A percentile compares a stretch with the other conserved stretches of the same genome.
These are phyloP conservation scores for Willisornis vidua DNA, from an alignment of 2,113 vertebrate genomes.

Conservation along the genomic window DNA sequence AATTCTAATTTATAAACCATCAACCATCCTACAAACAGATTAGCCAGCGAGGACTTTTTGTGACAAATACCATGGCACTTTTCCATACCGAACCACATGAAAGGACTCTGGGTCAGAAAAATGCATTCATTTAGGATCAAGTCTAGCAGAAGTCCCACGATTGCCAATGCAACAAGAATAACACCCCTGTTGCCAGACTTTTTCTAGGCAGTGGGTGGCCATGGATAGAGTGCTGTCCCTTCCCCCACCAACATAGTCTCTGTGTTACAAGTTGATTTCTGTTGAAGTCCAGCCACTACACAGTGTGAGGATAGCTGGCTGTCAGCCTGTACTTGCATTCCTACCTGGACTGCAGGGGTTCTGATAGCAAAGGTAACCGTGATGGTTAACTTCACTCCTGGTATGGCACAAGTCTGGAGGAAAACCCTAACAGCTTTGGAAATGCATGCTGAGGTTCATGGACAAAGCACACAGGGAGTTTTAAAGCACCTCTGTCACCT, in stretches of 20 bases:
- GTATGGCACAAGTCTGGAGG: neutral
- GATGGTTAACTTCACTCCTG: slow-evolving; percentile 40
- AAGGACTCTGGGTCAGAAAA: slow-evolving; percentile 65
- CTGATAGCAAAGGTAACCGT: slow-evolving; percentile 15
- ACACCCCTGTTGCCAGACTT: slow-evolving; percentile 70
- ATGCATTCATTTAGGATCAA: slow-evolving; percentile 74
- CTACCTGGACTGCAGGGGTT: slow-evolving; percentile 14
- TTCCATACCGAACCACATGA: slow-evolving; percentile 70
- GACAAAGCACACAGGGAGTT: neutral
- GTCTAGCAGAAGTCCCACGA: slow-evolving; percentile 65
- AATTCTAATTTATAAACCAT: slow-evolving; percentile 67
- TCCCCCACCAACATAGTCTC: slow-evolving; percentile 55
- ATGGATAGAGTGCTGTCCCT: slow-evolving; percentile 40
- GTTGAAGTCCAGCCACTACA: slow-evolving; percentile 38
- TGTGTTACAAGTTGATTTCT: slow-evolving; percentile 52
- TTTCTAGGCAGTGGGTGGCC: slow-evolving; percentile 71
- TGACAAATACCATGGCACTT: slow-evolving; percentile 67
- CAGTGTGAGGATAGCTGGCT: slow-evolving; percentile 23
- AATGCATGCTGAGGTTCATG: neutral
- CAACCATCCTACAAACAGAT: slow-evolving; percentile 70
- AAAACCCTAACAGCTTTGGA: neutral
- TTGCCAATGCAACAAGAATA: slow-evolving; percentile 72
- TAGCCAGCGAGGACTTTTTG: slow-evolving; percentile 59
- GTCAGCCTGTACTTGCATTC: slow-evolving; percentile 31
- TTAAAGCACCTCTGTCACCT: neutral